Evolutionary conservation across 2,113 vertebrate genomes (phyloP), one percentile per base, ranked within the genome.

Genomic region (Plestiodon gilberti): DNA sequence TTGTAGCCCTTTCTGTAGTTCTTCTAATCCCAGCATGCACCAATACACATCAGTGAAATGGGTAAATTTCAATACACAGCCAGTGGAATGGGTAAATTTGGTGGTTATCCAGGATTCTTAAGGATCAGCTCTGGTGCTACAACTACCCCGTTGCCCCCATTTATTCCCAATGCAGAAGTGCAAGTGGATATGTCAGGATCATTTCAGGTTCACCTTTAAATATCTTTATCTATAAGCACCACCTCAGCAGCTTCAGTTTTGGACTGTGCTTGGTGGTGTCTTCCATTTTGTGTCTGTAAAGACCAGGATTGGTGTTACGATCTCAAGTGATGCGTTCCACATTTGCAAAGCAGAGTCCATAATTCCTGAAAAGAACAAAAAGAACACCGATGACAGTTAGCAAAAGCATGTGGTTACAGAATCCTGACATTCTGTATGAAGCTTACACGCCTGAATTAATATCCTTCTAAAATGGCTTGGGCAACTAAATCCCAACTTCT

Each of bases 21-120:
- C n/a, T n/a, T n/a, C 86, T 86, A 91, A 93, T 89, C 90, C 85
- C 85, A 82, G 80, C 22, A 1, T 48, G 65, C 52, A 67, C 59
- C 69, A 9, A 85, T 69, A 83, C 83, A 87, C 89, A 55, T 52
- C 6, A 86, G 57, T 23, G 86, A 92, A 62, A 93, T 83, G n/a
- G n/a, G n/a, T n/a, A n/a, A n/a, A n/a, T n/a, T n/a, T n/a, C n/a
- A n/a, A n/a, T n/a, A n/a, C n/a, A n/a, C n/a, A 62, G 57, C 55
- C 20, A 25, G 33, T 22, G 17, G 18, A 43, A 80, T 18, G 6
- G 38, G 35, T 35, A 33, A 43, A 59, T 38, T 25, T 59, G 23
- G 13, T 59, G 67, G 13, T 52, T 71, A 33, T 28, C 48, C 13
- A 15, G 43, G 7, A n/a, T n/a, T 48, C 43, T 8, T 48, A 4